Percentiles rank a stretch among this genome's conserved stretches.
Evolutionary conservation across 2,888 invertebrate genomes (phyloP).

Genomic region (Rotaria magnacalcarata): DNA sequence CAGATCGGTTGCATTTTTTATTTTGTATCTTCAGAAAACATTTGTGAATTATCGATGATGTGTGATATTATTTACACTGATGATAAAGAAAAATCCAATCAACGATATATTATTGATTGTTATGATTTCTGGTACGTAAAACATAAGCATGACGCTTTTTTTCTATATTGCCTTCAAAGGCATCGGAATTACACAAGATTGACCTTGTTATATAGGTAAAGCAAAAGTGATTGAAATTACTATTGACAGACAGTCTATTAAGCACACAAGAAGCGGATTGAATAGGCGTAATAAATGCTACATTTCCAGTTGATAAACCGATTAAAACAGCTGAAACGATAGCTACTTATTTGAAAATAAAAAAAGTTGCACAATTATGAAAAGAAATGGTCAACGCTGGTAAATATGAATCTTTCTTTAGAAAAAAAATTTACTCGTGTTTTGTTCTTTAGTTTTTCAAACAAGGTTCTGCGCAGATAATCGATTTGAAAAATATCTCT

Average conservation of each 20-base stretch:
- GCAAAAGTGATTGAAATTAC: slow-evolving; percentile 96
- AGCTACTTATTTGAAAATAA: slow-evolving; percentile 77
- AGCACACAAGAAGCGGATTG: slow-evolving; percentile 75
- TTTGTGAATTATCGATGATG: slow-evolving; percentile 97
- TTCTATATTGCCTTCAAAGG: slow-evolving; percentile 61
- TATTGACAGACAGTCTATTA: slow-evolving; percentile 83
- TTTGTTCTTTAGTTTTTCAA: slow-evolving; percentile 63
- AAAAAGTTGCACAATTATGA: slow-evolving; percentile 75
- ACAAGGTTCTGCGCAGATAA: slow-evolving; percentile 80
- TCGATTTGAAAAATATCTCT: slow-evolving; percentile 78
- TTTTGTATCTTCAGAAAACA: slow-evolving; percentile 72
- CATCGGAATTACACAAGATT: slow-evolving; percentile 89
- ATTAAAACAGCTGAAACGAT: slow-evolving; percentile 90
- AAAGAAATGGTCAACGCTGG: slow-evolving; percentile 81
- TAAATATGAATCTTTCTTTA: slow-evolving; percentile 56
- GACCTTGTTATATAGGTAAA: slow-evolving; percentile 80
- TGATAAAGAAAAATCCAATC: slow-evolving; percentile 93
- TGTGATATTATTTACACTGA: slow-evolving; percentile 99
- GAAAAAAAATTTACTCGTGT: background rate
- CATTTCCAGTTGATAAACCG: slow-evolving; percentile 79
- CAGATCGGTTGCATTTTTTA: too few species aligned
- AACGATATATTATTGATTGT: slow-evolving; percentile 94
- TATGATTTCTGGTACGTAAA: slow-evolving; percentile 70
- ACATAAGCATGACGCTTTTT: background rate
- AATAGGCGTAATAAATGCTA: slow-evolving; percentile 72